A percentile compares a stretch with the other conserved stretches of the same genome.
These are phyloP conservation scores for Aldrovandia affinis DNA, from an alignment of 2,797 vertebrate genomes.

Conservation along the genomic window DNA sequence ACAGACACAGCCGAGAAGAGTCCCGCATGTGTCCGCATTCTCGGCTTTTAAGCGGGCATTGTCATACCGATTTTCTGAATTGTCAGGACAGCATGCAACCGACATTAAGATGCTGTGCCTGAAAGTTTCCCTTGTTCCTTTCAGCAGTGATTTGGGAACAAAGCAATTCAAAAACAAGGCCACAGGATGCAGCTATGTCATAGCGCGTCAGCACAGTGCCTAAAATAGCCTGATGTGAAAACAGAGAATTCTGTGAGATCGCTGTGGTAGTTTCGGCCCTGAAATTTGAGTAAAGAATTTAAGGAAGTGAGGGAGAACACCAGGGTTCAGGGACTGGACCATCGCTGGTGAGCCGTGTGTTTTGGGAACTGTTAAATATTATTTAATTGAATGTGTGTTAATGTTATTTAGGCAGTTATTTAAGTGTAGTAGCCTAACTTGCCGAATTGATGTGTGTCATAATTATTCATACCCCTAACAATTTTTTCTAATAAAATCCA, in stretches of 20 bases:
- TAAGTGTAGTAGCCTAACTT: not conserved
- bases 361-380: conserved; percentile 16
- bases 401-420: not conserved
- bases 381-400: not conserved
- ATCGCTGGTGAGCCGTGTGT: conserved; percentile 7
- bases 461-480: too few species aligned
- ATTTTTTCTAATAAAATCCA: too few species aligned
- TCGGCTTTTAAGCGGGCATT: not conserved
- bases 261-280: not conserved
- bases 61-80: not conserved
- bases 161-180: not conserved
- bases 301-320: not conserved
- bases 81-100: not conserved
- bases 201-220: conserved; percentile 18
- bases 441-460: not conserved
- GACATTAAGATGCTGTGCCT: not conserved
- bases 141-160: conserved; percentile 24
- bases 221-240: conserved; percentile 25
- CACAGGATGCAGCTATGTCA: conserved; percentile 9
- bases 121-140: not conserved
- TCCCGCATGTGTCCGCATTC: not conserved
- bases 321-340: conserved; percentile 13
- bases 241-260: not conserved
- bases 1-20: not conserved
- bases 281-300: not conserved